Evolutionary conservation across 2,113 vertebrate species (phyloP), one percentile per base, ranked within the genome.

Genomic region (Calypte anna): DNA sequence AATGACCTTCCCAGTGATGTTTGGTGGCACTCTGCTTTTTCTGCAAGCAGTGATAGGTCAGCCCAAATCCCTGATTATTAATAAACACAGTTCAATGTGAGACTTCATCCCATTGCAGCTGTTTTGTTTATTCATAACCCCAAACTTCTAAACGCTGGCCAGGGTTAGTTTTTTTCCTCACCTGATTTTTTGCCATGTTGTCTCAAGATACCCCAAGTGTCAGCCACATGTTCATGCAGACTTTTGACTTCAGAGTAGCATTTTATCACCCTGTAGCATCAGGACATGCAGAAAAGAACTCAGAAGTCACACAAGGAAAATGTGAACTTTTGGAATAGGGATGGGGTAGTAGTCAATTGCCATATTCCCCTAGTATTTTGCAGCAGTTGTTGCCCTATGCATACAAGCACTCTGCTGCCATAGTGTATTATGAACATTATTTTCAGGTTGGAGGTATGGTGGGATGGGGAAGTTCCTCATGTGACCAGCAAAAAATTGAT

Each of bases 261-360:
- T 73, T 76, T 54, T 63, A 70, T 69, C 14, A 43, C 28, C 17
- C 20, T 83, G 11, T 33, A 59, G 13, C 25, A 51, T 40, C 67
- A 62, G 67, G 46, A n/a, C 24, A 4, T 54, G 50, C 36, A 70
- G 46, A 62, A 77, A 63, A 57, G 43, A 28, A 73, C n/a, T 68
- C 17, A 28, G 48, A 55, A 72, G 14, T 46, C 86, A 69, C 57
- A n/a, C 5, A 27, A 7, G 15, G 20, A 2, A 75, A 38, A 4
- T 63, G 36, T 74, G 62, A 81, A 50, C 7, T 67, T 30, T 48
- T 17, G 1, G 22, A 0, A 0, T 9, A 62, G 8, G 44, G 30
- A 16, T 54, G 33, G 25, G 10, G 19, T 33, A 33, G 33, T 33
- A 69, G 27, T 21, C 44, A 68, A 31, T 53, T 22, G 17, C 24